Base-by-base conservation (phyloP, 2,888 invertebrate genomes). In the Hoplodrina blanda region DNA sequence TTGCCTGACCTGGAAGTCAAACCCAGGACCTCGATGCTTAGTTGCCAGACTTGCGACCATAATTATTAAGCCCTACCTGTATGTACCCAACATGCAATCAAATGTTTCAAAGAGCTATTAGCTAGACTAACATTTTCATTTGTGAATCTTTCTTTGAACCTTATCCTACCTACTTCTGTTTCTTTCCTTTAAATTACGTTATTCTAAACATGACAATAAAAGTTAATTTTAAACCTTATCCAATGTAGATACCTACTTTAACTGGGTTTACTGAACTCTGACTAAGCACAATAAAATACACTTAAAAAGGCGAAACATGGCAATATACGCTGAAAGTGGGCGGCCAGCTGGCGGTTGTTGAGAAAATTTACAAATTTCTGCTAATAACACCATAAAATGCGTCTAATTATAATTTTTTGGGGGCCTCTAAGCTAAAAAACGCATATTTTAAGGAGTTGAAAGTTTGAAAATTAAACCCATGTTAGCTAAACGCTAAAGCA, bases 281-380 rank as follows among this genome's bases (percentile, higher is more conserved):
- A 85, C 76, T 88, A 88, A 89, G 76, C 77, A 81, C 82, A 77
- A 89, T 90, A 90, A 90, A 90, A 90, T 81, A 78, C 57, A 73
- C 90, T 89, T 66, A 74, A 89, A 89, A 90, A 83, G 90, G 89
- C 69, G 75, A 86, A 84, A 74, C 85, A 62, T 73, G 85, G 71
- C 78, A 76, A 78, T 69, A 76, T 70, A 60, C 11, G 62, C 69
- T 73, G 69, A 77, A 85, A 75, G 91, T 91, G 89, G 94, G 92
- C 91, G 94, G 89, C 78, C 86, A 81, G 82, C 82, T 85, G 84
- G 84, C 66, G 73, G 67, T 69, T 69, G 72, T 64, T 59, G 66
- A 84, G 89, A 90, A 89, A 91, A 90, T 88, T 89, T 87, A 85
- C 89, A 88, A 87, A 90, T 89, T 91, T 91, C 88, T 85, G 89